phyloP scores from a whole-genome alignment of 92 coral and sea anemone genomes.

The Chrysogorgia sp. region DNA sequence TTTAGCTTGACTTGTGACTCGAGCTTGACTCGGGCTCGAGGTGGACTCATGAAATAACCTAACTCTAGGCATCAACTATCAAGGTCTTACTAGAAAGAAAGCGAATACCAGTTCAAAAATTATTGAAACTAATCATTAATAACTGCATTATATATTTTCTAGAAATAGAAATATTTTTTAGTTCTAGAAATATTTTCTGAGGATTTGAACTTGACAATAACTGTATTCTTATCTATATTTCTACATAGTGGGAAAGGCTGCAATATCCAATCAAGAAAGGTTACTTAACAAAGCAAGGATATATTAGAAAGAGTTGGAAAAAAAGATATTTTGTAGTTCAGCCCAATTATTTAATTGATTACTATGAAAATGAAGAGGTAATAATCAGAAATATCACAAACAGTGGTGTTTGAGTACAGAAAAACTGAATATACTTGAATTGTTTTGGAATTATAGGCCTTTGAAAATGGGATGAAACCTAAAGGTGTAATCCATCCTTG shows the following conservation, averaged over 20 bases:
- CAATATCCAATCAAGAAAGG: constrained; percentile 82
- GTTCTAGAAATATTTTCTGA: too few relatives aligned
- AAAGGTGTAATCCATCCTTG: constrained; percentile 84
- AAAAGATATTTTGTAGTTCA: constrained; percentile 85
- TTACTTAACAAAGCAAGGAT: constrained; percentile 87
- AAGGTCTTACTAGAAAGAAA: too few relatives aligned
- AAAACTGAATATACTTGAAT: background rate
- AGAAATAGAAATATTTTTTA: too few relatives aligned
- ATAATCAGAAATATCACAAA: background rate
- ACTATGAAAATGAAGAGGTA: constrained; percentile 95
- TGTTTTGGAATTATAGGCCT: constrained; percentile 56
- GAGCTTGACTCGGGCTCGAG: too few relatives aligned
- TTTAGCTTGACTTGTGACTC: too few relatives aligned
- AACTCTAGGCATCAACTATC: too few relatives aligned
- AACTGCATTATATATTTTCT: too few relatives aligned
- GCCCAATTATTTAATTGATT: constrained; percentile 76
- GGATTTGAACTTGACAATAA: background rate
- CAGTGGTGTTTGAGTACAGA: background rate
- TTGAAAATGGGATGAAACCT: constrained; percentile 81
- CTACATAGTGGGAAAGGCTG: constrained; percentile 62
- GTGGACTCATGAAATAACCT: too few relatives aligned
- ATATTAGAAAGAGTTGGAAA: constrained; percentile 90
- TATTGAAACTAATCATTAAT: too few relatives aligned
- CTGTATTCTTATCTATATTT: background rate
- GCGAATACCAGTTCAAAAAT: too few relatives aligned